Base-by-base conservation (phyloP, 2,888 invertebrate genomes). In the Diarsia dahlii region DNA sequence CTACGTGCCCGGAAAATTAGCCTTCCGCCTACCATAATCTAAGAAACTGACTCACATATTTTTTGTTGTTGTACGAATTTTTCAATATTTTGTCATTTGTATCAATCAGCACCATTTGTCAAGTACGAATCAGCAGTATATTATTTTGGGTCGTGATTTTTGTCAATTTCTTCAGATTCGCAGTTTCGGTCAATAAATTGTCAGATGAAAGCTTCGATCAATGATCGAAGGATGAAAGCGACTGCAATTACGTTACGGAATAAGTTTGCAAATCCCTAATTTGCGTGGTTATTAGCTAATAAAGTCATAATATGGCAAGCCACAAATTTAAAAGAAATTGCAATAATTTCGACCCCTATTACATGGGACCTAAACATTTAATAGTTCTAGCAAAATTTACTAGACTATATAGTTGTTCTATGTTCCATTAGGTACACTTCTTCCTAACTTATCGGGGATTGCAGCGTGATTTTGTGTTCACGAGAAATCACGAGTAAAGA, bases 1-100 rank as follows among this genome's bases (percentile, higher is more conserved):
- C 63, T 75, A 84, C 84, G 84, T 84, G 84, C 71, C 58, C 58
- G 84, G 86, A 76, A 86, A 83, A 79, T 73, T 28, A 2, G 52
- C 18, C 75, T 86, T 84, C 79, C 83, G 78, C 48, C 28, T 69
- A 64, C 39, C 46, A 34, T 67, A n/a, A n/a, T n/a, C n/a, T n/a
- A 78, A 56, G 56, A 72, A 74, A 72, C 74, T 66, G 66, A 85
- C 39, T 85, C 69, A 85, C 20, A 20, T 46, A 54, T 48, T 64
- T 68, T 60, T 56, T 56, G 45, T 54, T 63, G 13, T 58, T 48
- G n/a, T 28, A 69, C 28, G 9, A 28, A 34, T 13, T 39, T 39
- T 62, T 62, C 12, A 39, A 12, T 62, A 39, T 13, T 39, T 62
- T 12, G 20, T 62, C 62, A 62, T 5, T 39, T 20, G 60, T 20